phyloP scores from a whole-genome alignment of 2,797 vertebrate species.

The Emys orbicularis region DNA sequence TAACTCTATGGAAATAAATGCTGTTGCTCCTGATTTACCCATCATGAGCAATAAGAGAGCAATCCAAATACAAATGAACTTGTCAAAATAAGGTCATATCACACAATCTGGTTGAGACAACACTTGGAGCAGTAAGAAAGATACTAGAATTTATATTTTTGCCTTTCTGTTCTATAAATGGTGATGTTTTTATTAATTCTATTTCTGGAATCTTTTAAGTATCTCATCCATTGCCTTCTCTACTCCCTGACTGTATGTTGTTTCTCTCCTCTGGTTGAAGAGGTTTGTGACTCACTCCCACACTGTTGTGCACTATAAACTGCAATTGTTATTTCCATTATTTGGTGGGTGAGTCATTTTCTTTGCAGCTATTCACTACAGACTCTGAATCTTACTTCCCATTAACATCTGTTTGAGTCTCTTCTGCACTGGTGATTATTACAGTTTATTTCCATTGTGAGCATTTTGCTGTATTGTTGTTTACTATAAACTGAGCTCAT shows the following conservation, averaged over 20 bases:
- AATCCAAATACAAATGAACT: background rate
- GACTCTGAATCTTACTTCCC: slow-evolving; percentile 46
- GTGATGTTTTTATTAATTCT: background rate
- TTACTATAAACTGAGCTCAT: background rate
- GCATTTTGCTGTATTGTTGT: slow-evolving; percentile 5
- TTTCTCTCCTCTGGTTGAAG: slow-evolving; percentile 40
- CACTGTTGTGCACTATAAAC: slow-evolving; percentile 38
- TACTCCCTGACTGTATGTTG: slow-evolving; percentile 2
- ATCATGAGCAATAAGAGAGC: background rate
- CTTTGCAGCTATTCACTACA: slow-evolving; percentile 40
- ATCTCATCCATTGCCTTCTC: background rate
- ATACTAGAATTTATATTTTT: background rate
- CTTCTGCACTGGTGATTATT: slow-evolving; percentile 25
- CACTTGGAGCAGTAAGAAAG: background rate
- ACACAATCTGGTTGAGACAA: background rate
- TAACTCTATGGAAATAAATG: background rate
- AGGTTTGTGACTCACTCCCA: slow-evolving; percentile 54
- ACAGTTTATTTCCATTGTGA: slow-evolving; percentile 48
- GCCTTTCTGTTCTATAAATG: background rate
- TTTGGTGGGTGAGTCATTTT: slow-evolving; percentile 63
- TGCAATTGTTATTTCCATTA: slow-evolving; percentile 72
- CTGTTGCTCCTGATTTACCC: background rate
- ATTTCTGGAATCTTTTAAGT: slow-evolving; percentile 3
- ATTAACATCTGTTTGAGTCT: slow-evolving; percentile 45
- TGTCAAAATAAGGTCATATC: background rate